Percentiles rank a stretch among this genome's conserved stretches.
These are phyloP conservation scores for Threskiornis aethiopicus DNA, from an alignment of 2,797 vertebrate genomes.

Conservation along the genomic window DNA sequence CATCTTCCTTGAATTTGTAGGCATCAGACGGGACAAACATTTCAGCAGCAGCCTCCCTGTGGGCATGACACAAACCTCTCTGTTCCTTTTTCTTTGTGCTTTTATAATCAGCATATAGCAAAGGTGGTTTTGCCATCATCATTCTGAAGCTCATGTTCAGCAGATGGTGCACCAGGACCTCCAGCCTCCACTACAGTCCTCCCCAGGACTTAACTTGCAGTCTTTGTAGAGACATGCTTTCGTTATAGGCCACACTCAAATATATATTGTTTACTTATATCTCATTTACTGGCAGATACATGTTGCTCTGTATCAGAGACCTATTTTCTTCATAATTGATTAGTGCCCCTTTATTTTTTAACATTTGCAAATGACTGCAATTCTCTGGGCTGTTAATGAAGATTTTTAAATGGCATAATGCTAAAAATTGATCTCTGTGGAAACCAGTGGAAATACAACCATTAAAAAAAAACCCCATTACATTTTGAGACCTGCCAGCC, in stretches of 20 bases:
- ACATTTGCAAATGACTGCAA: not conserved
- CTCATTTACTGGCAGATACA: not conserved
- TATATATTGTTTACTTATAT: not conserved
- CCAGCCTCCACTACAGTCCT: not conserved
- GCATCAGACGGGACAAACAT: not conserved
- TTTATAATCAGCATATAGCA: not conserved
- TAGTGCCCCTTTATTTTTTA: not conserved
- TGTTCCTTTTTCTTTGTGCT: not conserved
- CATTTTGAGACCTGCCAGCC: not conserved
- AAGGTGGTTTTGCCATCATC: not conserved
- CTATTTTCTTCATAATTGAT: not conserved
- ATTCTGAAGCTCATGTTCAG: not conserved
- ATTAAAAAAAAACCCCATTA: not conserved
- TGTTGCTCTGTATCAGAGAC: not conserved
- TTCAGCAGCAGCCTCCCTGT: not conserved
- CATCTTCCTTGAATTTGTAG: not conserved
- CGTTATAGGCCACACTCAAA: not conserved
- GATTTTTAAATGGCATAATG: not conserved
- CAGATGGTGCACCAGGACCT: not conserved
- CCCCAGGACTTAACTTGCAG: not conserved
- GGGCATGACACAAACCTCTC: not conserved
- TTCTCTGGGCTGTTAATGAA: not conserved
- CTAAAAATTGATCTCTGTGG: not conserved
- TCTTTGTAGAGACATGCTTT: not conserved
- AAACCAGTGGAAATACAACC: not conserved